Evolutionary conservation across 2,113 vertebrate genomes (phyloP), one percentile per base, ranked within the genome.

Genomic region (Oplegnathus fasciatus): DNA sequence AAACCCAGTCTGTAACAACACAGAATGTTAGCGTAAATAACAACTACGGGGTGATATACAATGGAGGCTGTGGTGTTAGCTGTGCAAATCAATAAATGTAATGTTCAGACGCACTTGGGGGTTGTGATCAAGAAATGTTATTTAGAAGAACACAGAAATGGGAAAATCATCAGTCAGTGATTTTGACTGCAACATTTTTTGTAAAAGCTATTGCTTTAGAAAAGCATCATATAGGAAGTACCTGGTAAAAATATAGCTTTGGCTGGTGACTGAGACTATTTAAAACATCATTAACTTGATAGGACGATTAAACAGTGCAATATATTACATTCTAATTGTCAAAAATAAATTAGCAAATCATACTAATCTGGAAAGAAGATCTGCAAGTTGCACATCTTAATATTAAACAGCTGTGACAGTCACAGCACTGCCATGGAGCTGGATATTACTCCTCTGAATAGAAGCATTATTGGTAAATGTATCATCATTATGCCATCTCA

Each of bases 401-500:
- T 80, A 80, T 78, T 58, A 80, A 83, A 75, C 71, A 77, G 40
- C 64, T 85, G 57, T 60, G 72, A 55, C 22, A 69, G 28, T 75
- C 52, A 14, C 52, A 61, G 30, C 15, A 32, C 48, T 26, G 50
- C 64, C 9, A 55, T 74, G 34, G 37, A 80, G 62, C 42, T 52
- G 64, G 65, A 80, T 82, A 84, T 89, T 86, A 54, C 78, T 73
- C 55, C 46, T 83, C 69, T 66, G 71, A 57, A 82, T 75, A 46
- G 81, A 68, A 22, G 50, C 61, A 85, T 84, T 92, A 88, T 91
- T 93, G 86, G 74, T 86, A 73, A 89, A 88, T 90, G 72, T 50
- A 86, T 91, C 85, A 90, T 93, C 78, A 75, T 89, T 90, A 92
- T 46, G 80, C 34, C n/a, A 80, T 88, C 82, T 88, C 83, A 87